phyloP scores from a whole-genome alignment of 2,113 vertebrate species.

The Tyrannus savana region DNA sequence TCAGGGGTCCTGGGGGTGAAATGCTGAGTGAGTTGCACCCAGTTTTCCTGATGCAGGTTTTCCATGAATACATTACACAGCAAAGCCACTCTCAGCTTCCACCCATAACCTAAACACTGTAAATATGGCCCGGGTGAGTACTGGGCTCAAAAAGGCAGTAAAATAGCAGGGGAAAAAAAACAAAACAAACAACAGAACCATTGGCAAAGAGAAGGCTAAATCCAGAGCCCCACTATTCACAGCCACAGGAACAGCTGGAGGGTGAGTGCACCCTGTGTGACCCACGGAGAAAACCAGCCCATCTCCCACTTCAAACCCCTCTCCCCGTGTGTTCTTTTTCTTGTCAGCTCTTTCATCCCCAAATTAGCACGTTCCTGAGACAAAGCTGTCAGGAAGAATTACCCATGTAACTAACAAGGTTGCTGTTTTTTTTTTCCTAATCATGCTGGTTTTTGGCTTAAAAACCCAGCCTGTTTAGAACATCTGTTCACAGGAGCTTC shows the following conservation, averaged over 20 bases:
- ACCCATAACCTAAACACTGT: neutral
- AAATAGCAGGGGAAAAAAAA: rapidly evolving
- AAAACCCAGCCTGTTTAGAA: neutral
- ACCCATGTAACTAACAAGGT: neutral
- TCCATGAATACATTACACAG: rapidly evolving
- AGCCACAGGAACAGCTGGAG: neutral
- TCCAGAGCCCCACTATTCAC: neutral
- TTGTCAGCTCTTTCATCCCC: conserved; percentile 32
- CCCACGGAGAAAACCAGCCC: neutral
- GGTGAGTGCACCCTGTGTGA: rapidly evolving
- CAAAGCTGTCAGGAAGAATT: conserved; percentile 40
- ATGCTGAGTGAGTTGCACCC: neutral
- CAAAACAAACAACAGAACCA: neutral
- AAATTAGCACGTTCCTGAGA: conserved; percentile 43
- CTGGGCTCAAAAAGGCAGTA: neutral
- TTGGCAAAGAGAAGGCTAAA: rapidly evolving
- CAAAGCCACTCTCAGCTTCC: neutral
- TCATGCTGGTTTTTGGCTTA: neutral
- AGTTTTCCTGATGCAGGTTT: neutral
- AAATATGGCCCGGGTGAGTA: rapidly evolving
- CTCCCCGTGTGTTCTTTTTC: neutral
- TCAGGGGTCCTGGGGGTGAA: neutral
- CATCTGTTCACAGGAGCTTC: conserved; percentile 34
- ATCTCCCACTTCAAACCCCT: neutral
- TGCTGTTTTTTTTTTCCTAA: neutral